Evolutionary conservation across 2,888 invertebrate species (phyloP), one percentile per base, ranked within the genome.

Genomic region (Phrixothrix hirtus): DNA sequence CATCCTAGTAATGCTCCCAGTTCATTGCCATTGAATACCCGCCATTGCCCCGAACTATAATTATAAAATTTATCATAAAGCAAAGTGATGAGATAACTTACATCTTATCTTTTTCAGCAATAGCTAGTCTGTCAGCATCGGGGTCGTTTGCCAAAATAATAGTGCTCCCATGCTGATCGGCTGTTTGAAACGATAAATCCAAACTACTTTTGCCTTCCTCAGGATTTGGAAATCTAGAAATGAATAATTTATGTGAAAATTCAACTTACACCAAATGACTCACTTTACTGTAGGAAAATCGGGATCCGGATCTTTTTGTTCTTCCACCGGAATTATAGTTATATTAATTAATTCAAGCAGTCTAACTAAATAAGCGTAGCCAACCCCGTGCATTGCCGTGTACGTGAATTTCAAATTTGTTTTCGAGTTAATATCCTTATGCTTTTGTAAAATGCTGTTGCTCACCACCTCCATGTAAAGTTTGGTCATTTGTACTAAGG

Each of bases 311-410:
- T 90, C 82, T 60, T 87, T 86, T 77, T 99, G 92, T 63, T 90
- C 82, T 27, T 76, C 74, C 0, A 89, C 89, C 31, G 83, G 80
- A 58, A 84, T 77, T 43, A 88, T 82, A 77, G 86, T 81, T 45
- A 97, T 84, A 58, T 87, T 85, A 38, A 89, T 87, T 6, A 78
- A 75, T 57, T 86, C 77, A 68, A 97, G 91, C 1, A 92, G 89
- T 61, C 84, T 79, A 46, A 82, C 74, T 52, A 96, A 81, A 68
- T 83, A 95, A 1, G 83, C 77, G 70, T 89, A 88, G 0, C 97
- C 97, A 2, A 99, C 97, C 2, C 99, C 99, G 72, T 99, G 99
- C 92, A 99, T 95, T 0, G 98, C 92, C 7, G 96, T 95, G 71
- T 97, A 98, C 0, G 92, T 89, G 57, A 93, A 85, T 32, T 82